phyloP scores from a whole-genome alignment of 2,888 invertebrate genomes.

The Villa cingulata region DNA sequence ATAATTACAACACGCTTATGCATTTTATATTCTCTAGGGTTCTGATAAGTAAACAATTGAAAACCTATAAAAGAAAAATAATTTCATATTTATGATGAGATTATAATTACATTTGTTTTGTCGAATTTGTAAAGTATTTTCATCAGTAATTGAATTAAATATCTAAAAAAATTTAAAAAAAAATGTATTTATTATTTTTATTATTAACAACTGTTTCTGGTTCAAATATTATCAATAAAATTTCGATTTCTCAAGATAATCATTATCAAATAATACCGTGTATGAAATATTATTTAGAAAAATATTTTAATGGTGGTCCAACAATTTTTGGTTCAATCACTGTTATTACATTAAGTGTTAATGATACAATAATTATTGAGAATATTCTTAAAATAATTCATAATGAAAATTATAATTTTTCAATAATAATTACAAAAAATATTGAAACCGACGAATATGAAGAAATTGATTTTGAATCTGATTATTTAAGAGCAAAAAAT shows the following conservation, averaged over 20 bases:
- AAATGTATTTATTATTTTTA: neutral
- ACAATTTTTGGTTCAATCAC: slow-evolving; percentile 10
- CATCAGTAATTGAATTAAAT: too few relatives aligned
- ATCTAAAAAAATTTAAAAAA: too few relatives aligned
- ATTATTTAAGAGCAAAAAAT: slow-evolving; percentile 30
- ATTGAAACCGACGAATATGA: neutral
- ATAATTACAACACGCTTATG: too few relatives aligned
- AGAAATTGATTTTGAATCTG: neutral
- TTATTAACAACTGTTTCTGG: neutral
- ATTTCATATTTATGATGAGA: too few relatives aligned
- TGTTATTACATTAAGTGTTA: slow-evolving; percentile 5
- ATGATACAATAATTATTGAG: slow-evolving; percentile 6
- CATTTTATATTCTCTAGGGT: too few relatives aligned
- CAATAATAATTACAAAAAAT: slow-evolving; percentile 10
- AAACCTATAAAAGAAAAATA: too few relatives aligned
- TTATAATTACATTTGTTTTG: too few relatives aligned
- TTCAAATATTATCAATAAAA: neutral
- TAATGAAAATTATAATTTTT: slow-evolving; percentile 8
- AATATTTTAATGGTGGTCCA: slow-evolving; percentile 12
- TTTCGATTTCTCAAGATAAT: neutral
- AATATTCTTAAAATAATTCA: slow-evolving; percentile 5
- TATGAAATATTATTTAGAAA: slow-evolving; percentile 9
- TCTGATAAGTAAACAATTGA: too few relatives aligned
- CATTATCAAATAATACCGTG: slow-evolving; percentile 8
- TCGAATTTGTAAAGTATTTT: too few relatives aligned